These are phyloP conservation scores for Leucophenga varia DNA, from an alignment of 1,140 invertebrate genomes.

Conservation along the genomic window DNA sequence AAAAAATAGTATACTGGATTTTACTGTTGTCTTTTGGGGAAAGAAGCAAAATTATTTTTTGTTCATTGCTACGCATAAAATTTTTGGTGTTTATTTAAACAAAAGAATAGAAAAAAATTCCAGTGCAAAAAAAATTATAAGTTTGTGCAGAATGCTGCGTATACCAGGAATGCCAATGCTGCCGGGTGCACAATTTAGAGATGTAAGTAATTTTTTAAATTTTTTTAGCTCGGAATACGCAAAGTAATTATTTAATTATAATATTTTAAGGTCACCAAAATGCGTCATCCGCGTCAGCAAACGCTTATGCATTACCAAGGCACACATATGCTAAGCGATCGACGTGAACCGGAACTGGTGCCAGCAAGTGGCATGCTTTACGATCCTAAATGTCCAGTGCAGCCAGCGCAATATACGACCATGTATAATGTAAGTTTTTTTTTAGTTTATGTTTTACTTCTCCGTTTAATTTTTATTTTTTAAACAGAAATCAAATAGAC, in stretches of 20 bases:
- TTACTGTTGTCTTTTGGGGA: no score
- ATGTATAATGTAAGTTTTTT: no score
- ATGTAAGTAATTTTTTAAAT: constrained; percentile 34
- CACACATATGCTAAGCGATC: constrained; percentile 56
- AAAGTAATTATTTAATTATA: constrained; percentile 22
- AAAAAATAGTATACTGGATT: no score
- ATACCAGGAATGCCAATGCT: constrained; percentile 50
- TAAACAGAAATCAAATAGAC: no score
- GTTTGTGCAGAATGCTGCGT: constrained; percentile 45
- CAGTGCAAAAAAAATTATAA: no score
- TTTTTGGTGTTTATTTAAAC: no score
- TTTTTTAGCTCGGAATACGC: neutral
- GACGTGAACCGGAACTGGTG: constrained; percentile 34
- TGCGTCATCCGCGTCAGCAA: constrained; percentile 59
- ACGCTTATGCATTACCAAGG: constrained; percentile 52
- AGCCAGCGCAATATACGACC: constrained; percentile 58
- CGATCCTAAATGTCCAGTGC: constrained; percentile 38
- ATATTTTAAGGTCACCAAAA: constrained; percentile 59
- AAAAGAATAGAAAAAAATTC: constrained; percentile 1
- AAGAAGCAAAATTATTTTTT: no score
- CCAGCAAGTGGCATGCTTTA: constrained; percentile 37
- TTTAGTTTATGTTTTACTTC: no score
- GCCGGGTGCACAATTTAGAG: constrained; percentile 46
- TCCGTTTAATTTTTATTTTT: no score
- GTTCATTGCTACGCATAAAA: no score